Percentiles rank a stretch among this genome's conserved stretches.
Evolutionary conservation across 2,888 invertebrate species (phyloP).

Genomic region (Phymatocera aterrima): DNA sequence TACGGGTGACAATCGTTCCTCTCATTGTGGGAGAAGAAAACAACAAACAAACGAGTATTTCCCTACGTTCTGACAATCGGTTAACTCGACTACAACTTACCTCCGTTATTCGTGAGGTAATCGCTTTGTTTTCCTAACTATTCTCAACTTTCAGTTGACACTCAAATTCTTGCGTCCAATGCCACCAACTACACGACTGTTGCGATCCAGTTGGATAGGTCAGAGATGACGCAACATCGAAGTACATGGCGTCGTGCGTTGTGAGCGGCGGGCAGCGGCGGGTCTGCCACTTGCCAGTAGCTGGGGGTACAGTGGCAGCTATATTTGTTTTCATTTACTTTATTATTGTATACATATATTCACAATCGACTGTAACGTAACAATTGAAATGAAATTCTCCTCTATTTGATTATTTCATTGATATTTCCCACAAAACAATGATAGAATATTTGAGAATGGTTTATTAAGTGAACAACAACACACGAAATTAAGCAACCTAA

Average conservation of each 20-base stretch:
- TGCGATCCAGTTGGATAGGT: slow-evolving; percentile 55
- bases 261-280: not conserved
- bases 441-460: too few species aligned
- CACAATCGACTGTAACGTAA: not conserved
- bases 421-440: too few species aligned
- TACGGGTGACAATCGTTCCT: not conserved
- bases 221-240: slow-evolving; percentile 60
- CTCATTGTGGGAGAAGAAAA: not conserved
- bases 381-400: not conserved
- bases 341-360: not conserved
- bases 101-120: not conserved
- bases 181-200: slow-evolving; percentile 49
- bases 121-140: slow-evolving; percentile 12
- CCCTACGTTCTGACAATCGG: not conserved
- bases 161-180: slow-evolving; percentile 43
- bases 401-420: too few species aligned
- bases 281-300: too few species aligned
- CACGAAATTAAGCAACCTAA: too few species aligned
- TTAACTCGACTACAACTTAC: not conserved
- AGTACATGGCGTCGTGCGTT: slow-evolving; percentile 28
- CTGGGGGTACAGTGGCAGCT: not conserved
- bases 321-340: not conserved
- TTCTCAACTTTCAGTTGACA: slow-evolving; percentile 41
- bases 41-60: not conserved
- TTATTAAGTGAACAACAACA: too few species aligned